A percentile compares a stretch with the other conserved stretches of the same genome.
These are phyloP conservation scores for Trachelipus rathkii DNA, from an alignment of 1,140 invertebrate species.

Conservation along the genomic window DNA sequence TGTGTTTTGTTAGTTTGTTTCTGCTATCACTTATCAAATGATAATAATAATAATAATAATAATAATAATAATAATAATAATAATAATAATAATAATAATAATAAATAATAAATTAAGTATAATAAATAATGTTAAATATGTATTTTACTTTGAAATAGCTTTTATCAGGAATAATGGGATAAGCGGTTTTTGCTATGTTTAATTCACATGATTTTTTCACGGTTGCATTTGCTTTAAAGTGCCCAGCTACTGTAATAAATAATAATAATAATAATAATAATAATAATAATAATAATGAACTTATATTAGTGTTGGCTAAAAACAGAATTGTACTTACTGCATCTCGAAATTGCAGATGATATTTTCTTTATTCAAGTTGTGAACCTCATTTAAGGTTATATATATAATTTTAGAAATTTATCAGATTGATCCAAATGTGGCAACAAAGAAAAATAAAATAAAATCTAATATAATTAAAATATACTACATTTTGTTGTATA, in stretches of 20 bases:
- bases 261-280: too few relatives aligned
- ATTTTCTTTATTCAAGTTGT: slow-evolving; percentile 64
- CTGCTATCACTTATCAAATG: too few relatives aligned
- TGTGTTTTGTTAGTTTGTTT: too few relatives aligned
- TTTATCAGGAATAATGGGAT: slow-evolving; percentile 64
- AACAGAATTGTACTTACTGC: slow-evolving; percentile 39
- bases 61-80: too few relatives aligned
- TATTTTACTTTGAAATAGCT: slow-evolving; percentile 70
- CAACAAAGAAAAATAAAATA: slow-evolving; percentile 8
- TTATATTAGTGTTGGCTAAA: too few relatives aligned
- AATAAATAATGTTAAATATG: slow-evolving; percentile 53
- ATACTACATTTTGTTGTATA: too few relatives aligned
- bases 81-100: too few relatives aligned
- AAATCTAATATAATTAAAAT: too few relatives aligned
- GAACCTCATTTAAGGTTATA: slow-evolving; percentile 71
- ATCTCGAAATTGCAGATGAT: slow-evolving; percentile 65
- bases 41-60: too few relatives aligned
- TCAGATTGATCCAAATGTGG: slow-evolving; percentile 82
- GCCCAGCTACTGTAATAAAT: slow-evolving; percentile 60
- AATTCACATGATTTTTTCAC: slow-evolving; percentile 73
- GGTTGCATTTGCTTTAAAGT: slow-evolving; percentile 63
- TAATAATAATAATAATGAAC: too few relatives aligned
- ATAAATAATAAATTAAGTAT: too few relatives aligned
- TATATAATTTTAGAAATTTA: slow-evolving; percentile 87
- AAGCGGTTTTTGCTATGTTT: slow-evolving; percentile 69